These are phyloP conservation scores for Ancistrus triradiatus DNA, from an alignment of 2,113 vertebrate species.

Conservation along the genomic window DNA sequence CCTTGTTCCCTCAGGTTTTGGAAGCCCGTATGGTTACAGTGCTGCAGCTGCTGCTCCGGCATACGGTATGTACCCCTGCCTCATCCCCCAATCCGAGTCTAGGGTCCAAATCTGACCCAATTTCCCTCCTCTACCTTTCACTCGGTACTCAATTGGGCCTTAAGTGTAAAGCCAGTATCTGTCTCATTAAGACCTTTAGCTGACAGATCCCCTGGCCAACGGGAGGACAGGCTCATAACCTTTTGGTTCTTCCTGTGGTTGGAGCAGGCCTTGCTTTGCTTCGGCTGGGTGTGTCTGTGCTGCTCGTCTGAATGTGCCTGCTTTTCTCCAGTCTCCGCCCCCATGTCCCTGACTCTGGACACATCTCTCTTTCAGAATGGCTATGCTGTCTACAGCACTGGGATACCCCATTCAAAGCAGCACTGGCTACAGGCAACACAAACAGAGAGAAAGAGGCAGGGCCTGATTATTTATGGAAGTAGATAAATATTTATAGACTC, in stretches of 20 bases:
- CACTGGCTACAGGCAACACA: constrained; percentile 47
- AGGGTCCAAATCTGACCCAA: constrained; percentile 34
- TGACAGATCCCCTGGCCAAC: constrained; percentile 30
- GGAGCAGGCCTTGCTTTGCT: constrained; percentile 76
- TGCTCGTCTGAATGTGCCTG: constrained; percentile 78
- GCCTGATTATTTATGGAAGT: too few species aligned
- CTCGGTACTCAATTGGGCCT: constrained; percentile 37
- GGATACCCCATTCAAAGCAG: constrained; percentile 80
- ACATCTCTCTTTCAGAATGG: constrained; percentile 56
- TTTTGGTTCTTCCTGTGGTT: constrained; percentile 78
- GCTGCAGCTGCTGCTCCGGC: constrained; percentile 86
- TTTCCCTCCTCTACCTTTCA: constrained; percentile 11
- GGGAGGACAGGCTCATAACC: constrained; percentile 65
- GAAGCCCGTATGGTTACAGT: constrained; percentile 90
- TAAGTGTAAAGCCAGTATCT: constrained; percentile 17
- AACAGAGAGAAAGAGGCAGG: not conserved
- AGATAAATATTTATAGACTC: too few species aligned
- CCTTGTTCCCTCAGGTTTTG: constrained; percentile 76
- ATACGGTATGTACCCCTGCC: constrained; percentile 83
- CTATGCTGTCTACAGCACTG: constrained; percentile 69
- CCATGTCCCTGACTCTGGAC: constrained; percentile 62
- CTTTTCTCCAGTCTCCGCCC: constrained; percentile 56
- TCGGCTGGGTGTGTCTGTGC: constrained; percentile 69
- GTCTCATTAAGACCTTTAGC: constrained; percentile 1
- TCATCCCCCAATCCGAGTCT: constrained; percentile 22